Conservation (phyloP, 2,113 vertebrate genomes). For the Alligator mississippiensis region DNA sequence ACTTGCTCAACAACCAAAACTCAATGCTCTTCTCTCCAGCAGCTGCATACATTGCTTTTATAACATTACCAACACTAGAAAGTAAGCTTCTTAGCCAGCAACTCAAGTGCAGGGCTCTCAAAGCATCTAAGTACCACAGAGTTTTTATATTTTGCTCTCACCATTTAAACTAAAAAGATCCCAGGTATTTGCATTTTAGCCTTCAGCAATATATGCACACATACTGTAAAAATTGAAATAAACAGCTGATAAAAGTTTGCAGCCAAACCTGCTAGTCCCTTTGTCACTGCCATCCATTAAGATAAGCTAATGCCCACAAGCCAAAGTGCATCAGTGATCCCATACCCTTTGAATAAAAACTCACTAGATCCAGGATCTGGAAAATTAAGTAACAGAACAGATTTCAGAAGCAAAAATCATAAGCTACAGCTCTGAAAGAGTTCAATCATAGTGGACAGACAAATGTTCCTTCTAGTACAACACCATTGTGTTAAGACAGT, state of each 20-base stretch:
- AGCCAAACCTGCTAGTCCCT: background rate
- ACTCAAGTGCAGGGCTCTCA: background rate
- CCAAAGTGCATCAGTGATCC: background rate
- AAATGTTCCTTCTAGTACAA: slow-evolving; percentile 22
- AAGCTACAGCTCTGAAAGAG: background rate
- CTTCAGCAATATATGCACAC: background rate
- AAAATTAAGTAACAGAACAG: slow-evolving; percentile 23
- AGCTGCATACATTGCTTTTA: background rate
- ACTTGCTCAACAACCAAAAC: background rate
- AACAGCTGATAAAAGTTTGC: background rate
- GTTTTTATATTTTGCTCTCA: background rate
- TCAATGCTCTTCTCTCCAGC: background rate
- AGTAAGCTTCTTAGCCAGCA: background rate
- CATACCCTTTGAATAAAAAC: background rate
- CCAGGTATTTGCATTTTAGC: background rate
- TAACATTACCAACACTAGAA: background rate
- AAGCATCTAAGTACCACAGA: background rate
- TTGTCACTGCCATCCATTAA: background rate
- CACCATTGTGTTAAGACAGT: background rate
- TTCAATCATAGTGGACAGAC: background rate
- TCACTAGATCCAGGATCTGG: slow-evolving; percentile 22
- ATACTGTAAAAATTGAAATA: background rate
- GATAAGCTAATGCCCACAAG: background rate
- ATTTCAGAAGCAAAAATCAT: slow-evolving; percentile 25
- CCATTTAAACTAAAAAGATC: background rate